Evolutionary conservation across 2,113 vertebrate species (phyloP).

Genomic region (Columba livia): DNA sequence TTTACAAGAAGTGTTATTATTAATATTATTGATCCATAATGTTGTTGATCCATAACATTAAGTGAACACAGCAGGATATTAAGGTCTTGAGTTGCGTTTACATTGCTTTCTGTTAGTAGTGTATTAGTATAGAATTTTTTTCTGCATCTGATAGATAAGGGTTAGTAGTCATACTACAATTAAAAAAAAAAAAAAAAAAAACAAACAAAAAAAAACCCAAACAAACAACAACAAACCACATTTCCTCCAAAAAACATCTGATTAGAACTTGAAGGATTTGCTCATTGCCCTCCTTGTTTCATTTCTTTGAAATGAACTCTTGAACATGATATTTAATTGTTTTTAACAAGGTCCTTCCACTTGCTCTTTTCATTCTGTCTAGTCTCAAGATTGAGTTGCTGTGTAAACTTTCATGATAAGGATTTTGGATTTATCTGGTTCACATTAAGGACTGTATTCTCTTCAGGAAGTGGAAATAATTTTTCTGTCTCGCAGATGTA

Average conservation of each 20-base stretch:
- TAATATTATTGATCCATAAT: neutral
- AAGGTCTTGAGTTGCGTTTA: neutral
- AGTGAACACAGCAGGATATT: neutral
- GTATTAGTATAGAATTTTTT: neutral
- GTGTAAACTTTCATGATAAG: neutral
- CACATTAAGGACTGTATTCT: neutral
- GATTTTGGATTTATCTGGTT: neutral
- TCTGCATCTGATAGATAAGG: neutral
- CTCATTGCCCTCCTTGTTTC: neutral
- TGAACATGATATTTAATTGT: neutral
- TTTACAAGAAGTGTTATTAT: neutral
- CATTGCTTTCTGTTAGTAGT: neutral
- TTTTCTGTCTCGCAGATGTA: neutral
- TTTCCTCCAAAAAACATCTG: neutral
- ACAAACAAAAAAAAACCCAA: too few species aligned
- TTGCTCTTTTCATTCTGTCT: conserved; percentile 3
- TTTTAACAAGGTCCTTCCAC: neutral
- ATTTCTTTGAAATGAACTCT: neutral
- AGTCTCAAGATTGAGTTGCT: neutral
- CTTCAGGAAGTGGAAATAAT: neutral
- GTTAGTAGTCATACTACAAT: neutral
- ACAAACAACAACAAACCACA: too few species aligned
- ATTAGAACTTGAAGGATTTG: neutral
- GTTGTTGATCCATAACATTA: neutral
- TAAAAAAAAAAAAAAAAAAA: neutral